These are phyloP conservation scores for Emesis castigata DNA, from an alignment of 2,888 invertebrate genomes.

Conservation along the genomic window DNA sequence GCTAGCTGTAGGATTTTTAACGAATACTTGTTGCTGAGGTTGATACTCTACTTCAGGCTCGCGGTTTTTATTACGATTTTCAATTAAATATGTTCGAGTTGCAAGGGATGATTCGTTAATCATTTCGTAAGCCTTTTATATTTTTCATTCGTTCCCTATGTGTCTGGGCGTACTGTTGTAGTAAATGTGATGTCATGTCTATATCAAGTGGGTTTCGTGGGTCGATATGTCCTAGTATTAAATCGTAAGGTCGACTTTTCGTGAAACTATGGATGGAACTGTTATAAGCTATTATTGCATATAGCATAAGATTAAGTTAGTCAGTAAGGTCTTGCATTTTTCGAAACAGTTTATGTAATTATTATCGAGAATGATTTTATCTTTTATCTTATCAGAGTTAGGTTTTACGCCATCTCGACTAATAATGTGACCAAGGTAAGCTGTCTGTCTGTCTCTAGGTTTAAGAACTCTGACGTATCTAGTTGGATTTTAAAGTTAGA, in stretches of 20 bases:
- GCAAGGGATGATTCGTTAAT: neutral
- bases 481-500: slow-evolving; percentile 16
- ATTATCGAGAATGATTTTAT: slow-evolving; percentile 61
- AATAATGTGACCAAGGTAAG: neutral
- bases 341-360: slow-evolving; percentile 59
- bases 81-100: slow-evolving; percentile 20
- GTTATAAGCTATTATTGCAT: slow-evolving; percentile 62
- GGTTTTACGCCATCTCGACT: slow-evolving; percentile 63
- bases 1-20: slow-evolving; percentile 40
- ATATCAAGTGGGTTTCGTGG: slow-evolving; percentile 43
- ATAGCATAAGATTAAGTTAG: slow-evolving; percentile 49
- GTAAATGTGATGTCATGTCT: slow-evolving; percentile 29
- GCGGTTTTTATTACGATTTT: slow-evolving; percentile 35
- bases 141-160: slow-evolving; percentile 23
- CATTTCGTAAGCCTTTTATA: slow-evolving; percentile 23
- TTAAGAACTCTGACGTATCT: slow-evolving; percentile 33
- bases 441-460: neutral
- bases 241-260: neutral
- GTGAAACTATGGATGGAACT: slow-evolving; percentile 34
- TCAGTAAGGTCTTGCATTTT: slow-evolving; percentile 64
- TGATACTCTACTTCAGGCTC: slow-evolving; percentile 49
- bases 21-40: slow-evolving; percentile 43
- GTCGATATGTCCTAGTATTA: slow-evolving; percentile 54
- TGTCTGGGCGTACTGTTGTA: slow-evolving; percentile 36
- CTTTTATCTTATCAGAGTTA: slow-evolving; percentile 66